These are phyloP conservation scores for Meda fulgida DNA, from an alignment of 2,797 vertebrate genomes.

Conservation along the genomic window DNA sequence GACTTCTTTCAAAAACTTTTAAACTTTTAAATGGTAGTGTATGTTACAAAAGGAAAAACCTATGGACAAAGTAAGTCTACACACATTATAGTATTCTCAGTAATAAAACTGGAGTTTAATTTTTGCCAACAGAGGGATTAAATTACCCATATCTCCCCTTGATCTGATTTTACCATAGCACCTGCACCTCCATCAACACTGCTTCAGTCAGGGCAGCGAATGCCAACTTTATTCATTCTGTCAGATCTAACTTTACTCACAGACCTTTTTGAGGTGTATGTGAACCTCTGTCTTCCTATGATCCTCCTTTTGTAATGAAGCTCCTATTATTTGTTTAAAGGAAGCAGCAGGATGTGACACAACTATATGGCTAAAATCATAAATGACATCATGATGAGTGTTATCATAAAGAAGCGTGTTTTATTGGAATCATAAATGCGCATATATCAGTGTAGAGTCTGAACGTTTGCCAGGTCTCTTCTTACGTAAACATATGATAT, in stretches of 20 bases:
- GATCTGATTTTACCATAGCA: constrained; percentile 44
- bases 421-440: constrained; percentile 17
- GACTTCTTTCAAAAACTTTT: background rate
- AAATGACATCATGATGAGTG: constrained; percentile 5
- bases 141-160: constrained; percentile 34
- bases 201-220: background rate
- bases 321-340: constrained; percentile 41
- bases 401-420: constrained; percentile 1
- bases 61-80: background rate
- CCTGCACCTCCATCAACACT: constrained; percentile 35
- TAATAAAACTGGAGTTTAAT: background rate
- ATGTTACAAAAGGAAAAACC: background rate
- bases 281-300: background rate
- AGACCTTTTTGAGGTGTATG: constrained; percentile 21
- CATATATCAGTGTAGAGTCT: background rate
- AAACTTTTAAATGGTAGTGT: background rate
- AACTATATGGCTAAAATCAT: background rate
- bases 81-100: background rate
- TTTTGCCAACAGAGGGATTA: constrained; percentile 29
- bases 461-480: background rate
- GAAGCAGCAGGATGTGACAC: background rate
- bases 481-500: background rate
- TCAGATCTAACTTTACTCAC: constrained; percentile 26
- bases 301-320: background rate
- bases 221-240: constrained; percentile 30